Base-by-base conservation (phyloP, 2,797 vertebrate species). In the Fringilla coelebs region DNA sequence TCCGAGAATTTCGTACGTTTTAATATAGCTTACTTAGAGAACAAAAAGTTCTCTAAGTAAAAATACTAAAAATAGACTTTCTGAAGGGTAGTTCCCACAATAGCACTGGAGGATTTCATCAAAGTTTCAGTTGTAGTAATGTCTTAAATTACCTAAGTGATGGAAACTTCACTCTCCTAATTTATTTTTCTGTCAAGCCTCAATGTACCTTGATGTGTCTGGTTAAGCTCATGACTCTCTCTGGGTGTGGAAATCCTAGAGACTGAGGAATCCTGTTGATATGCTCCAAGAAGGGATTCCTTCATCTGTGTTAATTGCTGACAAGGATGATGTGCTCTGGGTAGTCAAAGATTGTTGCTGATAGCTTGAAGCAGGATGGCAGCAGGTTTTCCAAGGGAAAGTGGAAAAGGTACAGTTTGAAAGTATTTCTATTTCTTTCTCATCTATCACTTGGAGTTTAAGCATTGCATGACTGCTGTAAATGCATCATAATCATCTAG, bases 1-100 rank as follows among this genome's bases (percentile, higher is more conserved):
- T 54, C 31, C 17, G 40, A 66, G 21, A 51, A 43, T 75, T 68
- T 45, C 0, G 0, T 67, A 20, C 1, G 0, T 72, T 81, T 77
- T 80, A 41, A 46, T 40, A 17, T 21, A 45, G 48, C 22, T 65
- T 72, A 22, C 26, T 31, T 75, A 40, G 54, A 72, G 54, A 68
- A 31, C 24, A 65, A 78, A 65, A 17, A 57, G 65, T 57, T 91
- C n/a, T n/a, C n/a, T n/a, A n/a, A n/a, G 28, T 31, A 65, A 72
- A 74, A 74, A 36, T 54, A 72, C 3, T 32, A 62, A 57, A 25
- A 51, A n/a, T 51, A 65, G 6, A 24, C 34, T 61, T 78, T 72
- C 32, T 88, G 49, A 72, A 67, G 67, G 29, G 16, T 51, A 66
- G 36, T 61, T 85, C 41, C 13, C 34, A 57, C 31, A 78, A 1